Evolutionary conservation across 2,113 vertebrate species (phyloP), one percentile per base, ranked within the genome.

Genomic region (Tursiops truncatus): DNA sequence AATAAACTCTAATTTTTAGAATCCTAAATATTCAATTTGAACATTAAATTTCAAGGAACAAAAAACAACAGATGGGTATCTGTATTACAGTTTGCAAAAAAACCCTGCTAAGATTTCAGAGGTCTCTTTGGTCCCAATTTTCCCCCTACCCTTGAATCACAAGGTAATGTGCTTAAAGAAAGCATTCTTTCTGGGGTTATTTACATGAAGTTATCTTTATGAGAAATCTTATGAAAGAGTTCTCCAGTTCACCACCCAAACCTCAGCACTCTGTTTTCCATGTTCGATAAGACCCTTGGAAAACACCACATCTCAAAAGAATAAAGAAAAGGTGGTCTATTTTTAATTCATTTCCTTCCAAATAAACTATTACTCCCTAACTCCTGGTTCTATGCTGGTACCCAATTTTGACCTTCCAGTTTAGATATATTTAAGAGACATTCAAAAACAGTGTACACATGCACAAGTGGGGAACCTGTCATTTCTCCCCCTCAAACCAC

Each of bases 401-500:
- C 44, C 28, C 18, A 88, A 15, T 63, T 88, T 60, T 85, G 44
- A 81, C 28, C 28, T 6, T 84, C 71, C 23, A 60, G 12, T n/a
- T 91, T 33, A 71, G 9, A 38, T 38, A 77, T 5, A 58, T 74
- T 82, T 96, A 65, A 97, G 65, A 5, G 7, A 17, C 21, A 94
- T 92, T 98, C 74, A 87, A 77, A 97, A 97, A 26, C 23, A 89
- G 4, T 3, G 4, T 67, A 62, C 17, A 74, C 11, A 77, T 6
- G 31, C n/a, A 96, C 63, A 84, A 70, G 90, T 58, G 26, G 79
- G 20, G 58, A 97, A 96, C 92, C 73, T 88, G 89, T 50, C 68
- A 2, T 91, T 86, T 93, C 70, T 96, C 82, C 96, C 62, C 90
- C 96, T 97, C 80, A 44, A 94, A 96, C 84, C 97, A 97, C 85